phyloP scores from a whole-genome alignment of 2,888 invertebrate genomes.

The Gastracanthus pulcherrimus region DNA sequence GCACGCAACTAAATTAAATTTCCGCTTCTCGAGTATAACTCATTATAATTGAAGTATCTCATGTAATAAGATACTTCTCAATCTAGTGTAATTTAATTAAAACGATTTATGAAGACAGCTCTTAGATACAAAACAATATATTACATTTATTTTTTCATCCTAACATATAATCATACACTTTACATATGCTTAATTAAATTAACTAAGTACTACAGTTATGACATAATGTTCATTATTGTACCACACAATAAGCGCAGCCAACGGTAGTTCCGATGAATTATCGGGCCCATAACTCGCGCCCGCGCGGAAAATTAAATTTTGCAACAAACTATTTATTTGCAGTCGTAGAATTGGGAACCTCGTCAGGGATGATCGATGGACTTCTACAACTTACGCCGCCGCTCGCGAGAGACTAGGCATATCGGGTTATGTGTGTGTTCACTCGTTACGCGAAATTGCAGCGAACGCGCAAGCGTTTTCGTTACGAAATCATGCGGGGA shows the following conservation, averaged over 20 bases:
- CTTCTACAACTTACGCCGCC: background rate
- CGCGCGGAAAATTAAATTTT: conserved; percentile 26
- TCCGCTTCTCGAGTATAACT: conserved; percentile 19
- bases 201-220: background rate
- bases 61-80: conserved; percentile 27
- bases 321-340: conserved; percentile 9
- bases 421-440: too few relatives aligned
- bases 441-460: conserved; percentile 42
- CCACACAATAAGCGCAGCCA: too few relatives aligned
- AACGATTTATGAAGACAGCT: conserved; percentile 28
- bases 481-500: conserved; percentile 39
- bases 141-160: background rate
- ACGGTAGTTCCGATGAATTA: too few relatives aligned
- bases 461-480: background rate
- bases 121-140: background rate
- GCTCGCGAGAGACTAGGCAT: too few relatives aligned
- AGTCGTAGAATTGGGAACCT: conserved; percentile 16
- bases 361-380: conserved; percentile 48
- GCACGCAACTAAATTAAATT: conserved; percentile 33
- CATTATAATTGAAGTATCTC: conserved; percentile 14
- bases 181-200: background rate
- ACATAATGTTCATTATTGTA: background rate
- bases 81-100: conserved; percentile 29
- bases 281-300: too few relatives aligned
- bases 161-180: background rate